Conservation (phyloP, 2,797 vertebrate species). For the Parauchenoglanis punctatus region DNA sequence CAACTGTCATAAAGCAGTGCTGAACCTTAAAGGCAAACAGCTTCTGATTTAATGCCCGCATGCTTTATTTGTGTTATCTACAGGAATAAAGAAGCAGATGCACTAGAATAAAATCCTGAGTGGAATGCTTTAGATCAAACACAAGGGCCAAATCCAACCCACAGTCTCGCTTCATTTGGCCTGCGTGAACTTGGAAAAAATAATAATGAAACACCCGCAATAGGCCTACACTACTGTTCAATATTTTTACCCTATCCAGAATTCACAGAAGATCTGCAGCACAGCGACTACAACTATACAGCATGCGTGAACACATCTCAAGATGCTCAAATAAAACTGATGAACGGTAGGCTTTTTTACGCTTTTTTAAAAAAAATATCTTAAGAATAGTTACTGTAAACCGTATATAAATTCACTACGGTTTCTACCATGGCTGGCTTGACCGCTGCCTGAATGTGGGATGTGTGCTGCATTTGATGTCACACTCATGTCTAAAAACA, state of each 20-base stretch:
- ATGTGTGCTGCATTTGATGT: neutral
- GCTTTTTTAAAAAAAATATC: neutral
- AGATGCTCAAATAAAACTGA: neutral
- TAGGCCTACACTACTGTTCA: neutral
- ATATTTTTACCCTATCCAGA: neutral
- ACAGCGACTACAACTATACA: neutral
- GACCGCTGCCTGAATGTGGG: neutral
- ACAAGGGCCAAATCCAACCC: neutral
- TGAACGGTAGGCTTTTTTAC: neutral
- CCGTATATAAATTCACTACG: too few relatives aligned
- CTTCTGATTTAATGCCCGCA: constrained; percentile 21
- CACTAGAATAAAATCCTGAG: neutral
- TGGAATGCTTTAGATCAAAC: neutral
- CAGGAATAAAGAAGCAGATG: neutral
- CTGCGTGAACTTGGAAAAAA: neutral
- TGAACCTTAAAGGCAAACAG: constrained; percentile 20
- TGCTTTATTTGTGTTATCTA: neutral
- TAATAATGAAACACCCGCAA: neutral
- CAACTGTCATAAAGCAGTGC: constrained; percentile 32
- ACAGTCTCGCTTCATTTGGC: neutral
- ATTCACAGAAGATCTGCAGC: neutral
- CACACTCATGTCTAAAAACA: neutral
- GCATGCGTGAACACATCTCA: neutral
- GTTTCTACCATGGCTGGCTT: neutral
- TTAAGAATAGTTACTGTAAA: neutral